Percentiles rank a stretch among this genome's conserved stretches.
These are phyloP conservation scores for Podarcis muralis DNA, from an alignment of 2,113 vertebrate genomes.

Conservation along the genomic window DNA sequence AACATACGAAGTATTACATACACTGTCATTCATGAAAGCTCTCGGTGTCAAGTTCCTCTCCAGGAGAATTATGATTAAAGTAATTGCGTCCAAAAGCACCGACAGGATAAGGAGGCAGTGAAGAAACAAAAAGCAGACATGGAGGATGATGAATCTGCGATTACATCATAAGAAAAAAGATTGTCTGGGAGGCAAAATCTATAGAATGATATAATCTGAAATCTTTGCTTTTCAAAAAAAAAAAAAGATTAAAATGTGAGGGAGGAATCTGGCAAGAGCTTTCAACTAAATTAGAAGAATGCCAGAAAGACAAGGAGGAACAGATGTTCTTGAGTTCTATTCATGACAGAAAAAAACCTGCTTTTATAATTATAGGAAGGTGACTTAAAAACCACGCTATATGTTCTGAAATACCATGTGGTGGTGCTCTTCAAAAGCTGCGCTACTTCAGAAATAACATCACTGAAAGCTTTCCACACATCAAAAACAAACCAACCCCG, in stretches of 20 bases:
- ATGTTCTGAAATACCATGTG: background rate
- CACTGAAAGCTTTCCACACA: background rate
- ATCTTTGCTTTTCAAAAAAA: background rate
- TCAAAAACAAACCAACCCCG: background rate
- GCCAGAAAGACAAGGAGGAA: background rate
- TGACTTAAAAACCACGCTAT: background rate
- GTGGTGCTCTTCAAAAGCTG: background rate
- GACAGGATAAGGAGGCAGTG: background rate
- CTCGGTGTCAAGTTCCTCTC: slow-evolving; percentile 19
- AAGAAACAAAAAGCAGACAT: background rate
- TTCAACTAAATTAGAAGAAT: background rate
- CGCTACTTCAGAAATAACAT: background rate
- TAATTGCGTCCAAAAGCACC: slow-evolving; percentile 21
- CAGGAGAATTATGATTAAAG: slow-evolving; percentile 22
- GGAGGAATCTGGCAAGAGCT: background rate
- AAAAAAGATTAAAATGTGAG: background rate
- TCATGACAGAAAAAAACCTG: background rate
- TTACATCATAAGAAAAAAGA: background rate
- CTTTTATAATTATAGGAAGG: background rate
- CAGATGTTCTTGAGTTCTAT: background rate
- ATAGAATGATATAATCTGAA: background rate
- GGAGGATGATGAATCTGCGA: background rate
- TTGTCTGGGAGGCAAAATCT: background rate
- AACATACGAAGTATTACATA: background rate
- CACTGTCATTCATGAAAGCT: slow-evolving; percentile 22